Base-by-base conservation (phyloP, 2,888 invertebrate genomes). In the Xylocampa areola region DNA sequence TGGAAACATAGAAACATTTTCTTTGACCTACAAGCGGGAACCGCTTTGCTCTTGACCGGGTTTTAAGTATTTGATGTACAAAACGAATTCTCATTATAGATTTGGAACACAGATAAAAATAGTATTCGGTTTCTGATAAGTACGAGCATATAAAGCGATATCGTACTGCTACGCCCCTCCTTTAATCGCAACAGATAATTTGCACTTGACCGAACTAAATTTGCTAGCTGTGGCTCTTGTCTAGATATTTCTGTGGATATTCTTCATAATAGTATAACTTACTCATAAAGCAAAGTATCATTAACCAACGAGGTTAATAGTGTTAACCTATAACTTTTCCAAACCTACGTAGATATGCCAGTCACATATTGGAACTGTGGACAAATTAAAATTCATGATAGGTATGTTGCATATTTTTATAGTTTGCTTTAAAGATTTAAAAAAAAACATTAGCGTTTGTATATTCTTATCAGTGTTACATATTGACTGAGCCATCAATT, bases 1-100 rank as follows among this genome's bases (percentile, higher is more conserved):
- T 25, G 21, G 35, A 52, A 49, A 64, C 32, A 55, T 30, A 39
- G 40, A 61, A 69, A 53, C 40, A 52, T 54, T 69, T 73, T 72
- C 62, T 72, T 54, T 58, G 68, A 50, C 64, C 64, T 39, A 73
- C 47, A 72, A 63, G 64, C 48, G 25, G 45, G 45, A 41, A 40
- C 40, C 29, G 43, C 33, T 58, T 48, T 51, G 58, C 36, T 52
- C 55, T 63, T 72, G 67, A 65, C 73, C 69, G 60, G 43, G 43
- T 73, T 69, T 63, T 27, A 41, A 43, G 19, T 7, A 36, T 59
- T 69, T 36, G 35, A 51, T 54, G 39, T 52, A 39, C 32, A 55
- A 58, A 64, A 62, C 48, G 23, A 44, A 65, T 54, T 70, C 40
- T 47, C 19, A 51, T 49, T 60, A 45, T 16, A 57, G 40, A 69